Conservation (phyloP, 2,113 vertebrate species). For the human region DNA sequence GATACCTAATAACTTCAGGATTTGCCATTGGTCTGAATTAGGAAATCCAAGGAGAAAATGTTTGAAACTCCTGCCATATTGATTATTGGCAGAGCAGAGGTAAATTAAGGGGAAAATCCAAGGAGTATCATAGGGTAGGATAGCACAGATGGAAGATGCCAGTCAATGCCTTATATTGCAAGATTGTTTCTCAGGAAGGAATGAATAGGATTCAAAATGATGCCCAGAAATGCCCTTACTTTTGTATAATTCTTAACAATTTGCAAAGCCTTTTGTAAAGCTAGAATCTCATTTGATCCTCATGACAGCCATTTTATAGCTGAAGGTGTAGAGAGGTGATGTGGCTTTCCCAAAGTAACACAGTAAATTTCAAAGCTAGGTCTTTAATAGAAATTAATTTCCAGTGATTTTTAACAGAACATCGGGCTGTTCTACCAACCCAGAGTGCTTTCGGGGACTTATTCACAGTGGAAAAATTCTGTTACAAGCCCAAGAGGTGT, state of each 20-base stretch:
- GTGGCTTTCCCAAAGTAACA: constrained; percentile 35
- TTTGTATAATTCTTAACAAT: constrained; percentile 52
- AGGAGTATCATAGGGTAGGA: neutral
- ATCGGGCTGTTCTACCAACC: neutral
- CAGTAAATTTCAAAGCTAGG: constrained; percentile 46
- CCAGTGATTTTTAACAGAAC: constrained; percentile 54
- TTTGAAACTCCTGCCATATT: constrained; percentile 5
- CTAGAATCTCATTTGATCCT: constrained; percentile 32
- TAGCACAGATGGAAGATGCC: constrained; percentile 10
- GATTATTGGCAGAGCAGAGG: constrained; percentile 41
- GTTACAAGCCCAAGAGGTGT: constrained; percentile 21
- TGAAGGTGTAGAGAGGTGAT: constrained; percentile 43
- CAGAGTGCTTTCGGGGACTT: neutral
- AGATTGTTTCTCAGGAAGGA: constrained; percentile 17
- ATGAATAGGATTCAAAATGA: constrained; percentile 7
- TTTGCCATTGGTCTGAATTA: constrained; percentile 32
- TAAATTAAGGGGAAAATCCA: constrained; percentile 35
- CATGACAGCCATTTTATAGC: constrained; percentile 21
- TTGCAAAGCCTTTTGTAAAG: constrained; percentile 27
- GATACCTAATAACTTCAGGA: constrained; percentile 36
- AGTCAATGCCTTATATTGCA: neutral
- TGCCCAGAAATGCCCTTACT: constrained; percentile 29
- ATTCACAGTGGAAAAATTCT: constrained; percentile 26
- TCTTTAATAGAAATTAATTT: constrained; percentile 54
- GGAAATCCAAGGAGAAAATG: neutral